These are phyloP conservation scores for Enteromius trimaculatus DNA, from an alignment of 2,797 vertebrate species.

Conservation along the genomic window DNA sequence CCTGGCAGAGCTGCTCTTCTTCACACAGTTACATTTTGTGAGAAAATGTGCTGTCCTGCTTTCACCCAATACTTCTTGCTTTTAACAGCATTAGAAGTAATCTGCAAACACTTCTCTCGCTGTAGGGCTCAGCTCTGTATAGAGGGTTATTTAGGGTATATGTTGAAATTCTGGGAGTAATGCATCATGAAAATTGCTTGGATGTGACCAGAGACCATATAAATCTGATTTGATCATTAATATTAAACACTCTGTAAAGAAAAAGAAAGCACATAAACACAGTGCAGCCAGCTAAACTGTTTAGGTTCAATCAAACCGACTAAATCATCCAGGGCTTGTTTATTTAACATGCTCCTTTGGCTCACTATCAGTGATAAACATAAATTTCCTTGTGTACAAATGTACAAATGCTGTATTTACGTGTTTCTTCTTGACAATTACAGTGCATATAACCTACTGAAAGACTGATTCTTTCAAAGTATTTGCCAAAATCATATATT, in stretches of 20 bases:
- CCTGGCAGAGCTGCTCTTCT: slow-evolving; percentile 2
- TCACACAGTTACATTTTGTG: not conserved
- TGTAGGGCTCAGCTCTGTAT: not conserved
- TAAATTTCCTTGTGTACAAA: not conserved
- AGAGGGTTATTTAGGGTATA: slow-evolving; percentile 31
- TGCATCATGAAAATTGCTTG: slow-evolving; percentile 6
- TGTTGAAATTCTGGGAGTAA: slow-evolving; percentile 18
- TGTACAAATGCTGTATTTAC: not conserved
- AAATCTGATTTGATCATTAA: slow-evolving; percentile 31
- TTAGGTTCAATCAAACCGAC: slow-evolving; percentile 6
- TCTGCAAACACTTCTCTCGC: not conserved
- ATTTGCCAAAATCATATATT: not conserved
- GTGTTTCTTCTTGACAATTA: not conserved
- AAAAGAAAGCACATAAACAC: slow-evolving; percentile 21
- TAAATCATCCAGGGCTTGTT: slow-evolving; percentile 8
- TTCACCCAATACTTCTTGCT: not conserved
- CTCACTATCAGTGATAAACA: not conserved
- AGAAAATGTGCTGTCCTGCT: slow-evolving; percentile 6
- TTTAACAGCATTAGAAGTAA: slow-evolving; percentile 29
- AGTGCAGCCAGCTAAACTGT: not conserved
- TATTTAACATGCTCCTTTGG: slow-evolving; percentile 4
- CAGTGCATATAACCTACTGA: not conserved
- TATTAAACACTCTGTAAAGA: slow-evolving; percentile 17
- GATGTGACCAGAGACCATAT: slow-evolving; percentile 2
- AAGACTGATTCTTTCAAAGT: not conserved